Evolutionary conservation across 2,113 vertebrate genomes (phyloP), one percentile per base, ranked within the genome.

Genomic region (Oncorhynchus tshawytscha): DNA sequence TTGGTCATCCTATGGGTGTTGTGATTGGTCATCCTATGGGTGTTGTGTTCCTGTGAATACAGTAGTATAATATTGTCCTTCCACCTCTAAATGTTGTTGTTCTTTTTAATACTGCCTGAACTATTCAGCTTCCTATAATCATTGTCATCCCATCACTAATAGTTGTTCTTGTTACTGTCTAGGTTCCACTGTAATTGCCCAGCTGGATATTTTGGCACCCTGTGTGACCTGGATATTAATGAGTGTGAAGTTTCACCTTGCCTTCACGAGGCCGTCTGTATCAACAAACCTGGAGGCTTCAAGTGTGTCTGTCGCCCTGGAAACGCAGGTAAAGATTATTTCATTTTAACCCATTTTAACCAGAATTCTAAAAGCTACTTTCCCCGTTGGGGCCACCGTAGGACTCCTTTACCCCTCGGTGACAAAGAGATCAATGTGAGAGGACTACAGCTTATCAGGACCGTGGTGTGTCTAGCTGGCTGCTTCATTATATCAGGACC

Each of bases 201-300:
- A 65, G 76, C 89, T 68, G 93, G 92, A 67, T 95, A 94, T 84
- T 93, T 93, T 27, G 95, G 92, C 74, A 78, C 77, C 4, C 73
- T 93, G 60, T 97, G 94, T 90, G 92, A 96, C 89, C 81, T 95
- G 88, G 92, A 94, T 48, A 82, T 94, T 83, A 94, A 95, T 57
- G 92, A 96, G 82, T 96, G 94, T 74, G 93, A 95, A 90, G 86
- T 82, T 67, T 91, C 88, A 78, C 91, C 93, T 89, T 96, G 96
- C 87, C 88, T 92, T 68, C 88, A 95, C 22, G 90, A 91, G 83
- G 94, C 93, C 84, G 92, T 90, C 82, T 95, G 93, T 84, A 85
- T 93, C 89, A 96, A 93, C 85, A 91, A 80, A 1, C 91, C 90
- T n/a, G 91, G 90, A 74, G 91, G 91, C 77, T 94, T 95, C 75